Conservation (phyloP, 2,113 vertebrate genomes). For the Saccopteryx leptura region DNA sequence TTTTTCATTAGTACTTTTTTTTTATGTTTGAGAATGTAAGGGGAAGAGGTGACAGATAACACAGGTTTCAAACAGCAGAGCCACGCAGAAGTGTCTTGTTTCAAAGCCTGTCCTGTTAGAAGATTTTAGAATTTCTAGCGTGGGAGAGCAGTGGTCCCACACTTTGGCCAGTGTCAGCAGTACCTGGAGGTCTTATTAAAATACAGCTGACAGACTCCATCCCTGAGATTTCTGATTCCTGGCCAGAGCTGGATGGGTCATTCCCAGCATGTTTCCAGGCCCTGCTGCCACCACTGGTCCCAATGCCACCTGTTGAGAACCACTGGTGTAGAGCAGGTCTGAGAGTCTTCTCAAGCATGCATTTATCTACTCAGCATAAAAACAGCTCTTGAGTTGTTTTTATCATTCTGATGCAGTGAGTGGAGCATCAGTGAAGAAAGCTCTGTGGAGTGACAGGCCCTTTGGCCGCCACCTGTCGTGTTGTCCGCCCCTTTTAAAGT, state of each 20-base stretch:
- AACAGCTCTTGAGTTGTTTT: constrained; percentile 7
- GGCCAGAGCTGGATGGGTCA: background rate
- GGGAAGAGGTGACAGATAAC: constrained; percentile 11
- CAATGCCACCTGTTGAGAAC: background rate
- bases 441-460: background rate
- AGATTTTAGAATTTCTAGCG: constrained; percentile 5
- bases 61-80: background rate
- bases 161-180: background rate
- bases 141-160: background rate
- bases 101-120: background rate
- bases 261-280: background rate
- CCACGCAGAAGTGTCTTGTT: background rate
- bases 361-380: background rate
- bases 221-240: background rate
- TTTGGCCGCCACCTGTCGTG: background rate
- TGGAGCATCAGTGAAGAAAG: background rate
- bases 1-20: constrained; percentile 16
- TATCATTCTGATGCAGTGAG: background rate
- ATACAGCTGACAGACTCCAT: background rate
- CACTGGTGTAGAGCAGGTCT: background rate
- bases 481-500: background rate
- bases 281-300: background rate
- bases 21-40: constrained; percentile 50
- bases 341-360: background rate
- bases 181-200: background rate